These are phyloP conservation scores for Lomographa bimaculata DNA, from an alignment of 2,888 invertebrate species.

Conservation along the genomic window DNA sequence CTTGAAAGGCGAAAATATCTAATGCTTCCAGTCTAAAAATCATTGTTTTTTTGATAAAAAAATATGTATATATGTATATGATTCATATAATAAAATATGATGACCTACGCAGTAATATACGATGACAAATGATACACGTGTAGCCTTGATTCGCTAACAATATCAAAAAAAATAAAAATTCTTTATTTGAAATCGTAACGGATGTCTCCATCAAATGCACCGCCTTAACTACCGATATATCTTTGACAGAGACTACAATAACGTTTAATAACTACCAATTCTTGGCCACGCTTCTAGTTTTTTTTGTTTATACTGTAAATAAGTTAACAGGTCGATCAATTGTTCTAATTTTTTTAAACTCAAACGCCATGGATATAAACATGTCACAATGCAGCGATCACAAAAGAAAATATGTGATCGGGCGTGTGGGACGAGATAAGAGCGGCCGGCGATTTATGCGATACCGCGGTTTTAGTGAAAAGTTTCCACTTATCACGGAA, in stretches of 20 bases:
- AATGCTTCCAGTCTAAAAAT: no score
- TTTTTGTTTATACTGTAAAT: constrained; percentile 38
- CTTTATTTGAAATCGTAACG: constrained; percentile 13
- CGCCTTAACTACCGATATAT: constrained; percentile 24
- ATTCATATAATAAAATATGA: no score
- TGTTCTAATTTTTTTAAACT: constrained; percentile 37
- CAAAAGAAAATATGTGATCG: constrained; percentile 41
- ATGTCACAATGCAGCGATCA: constrained; percentile 47
- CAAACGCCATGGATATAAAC: constrained; percentile 48
- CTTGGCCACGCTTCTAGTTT: constrained; percentile 19
- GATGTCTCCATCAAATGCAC: constrained; percentile 33
- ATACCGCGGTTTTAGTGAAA: not conserved
- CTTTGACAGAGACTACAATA: constrained; percentile 22
- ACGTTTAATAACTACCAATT: constrained; percentile 20
- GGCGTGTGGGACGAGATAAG: constrained; percentile 26
- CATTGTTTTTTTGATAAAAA: no score
- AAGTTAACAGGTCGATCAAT: constrained; percentile 41
- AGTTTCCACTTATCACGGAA: no score
- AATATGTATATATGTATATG: no score
- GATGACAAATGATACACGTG: constrained; percentile 19
- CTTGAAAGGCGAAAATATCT: no score
- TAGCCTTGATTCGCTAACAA: constrained; percentile 30
- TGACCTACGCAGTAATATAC: constrained; percentile 13
- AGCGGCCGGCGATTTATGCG: constrained; percentile 31
- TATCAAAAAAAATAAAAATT: constrained; percentile 3